These are phyloP conservation scores for Listronotus oregonensis DNA, from an alignment of 1,140 invertebrate genomes.

Conservation along the genomic window DNA sequence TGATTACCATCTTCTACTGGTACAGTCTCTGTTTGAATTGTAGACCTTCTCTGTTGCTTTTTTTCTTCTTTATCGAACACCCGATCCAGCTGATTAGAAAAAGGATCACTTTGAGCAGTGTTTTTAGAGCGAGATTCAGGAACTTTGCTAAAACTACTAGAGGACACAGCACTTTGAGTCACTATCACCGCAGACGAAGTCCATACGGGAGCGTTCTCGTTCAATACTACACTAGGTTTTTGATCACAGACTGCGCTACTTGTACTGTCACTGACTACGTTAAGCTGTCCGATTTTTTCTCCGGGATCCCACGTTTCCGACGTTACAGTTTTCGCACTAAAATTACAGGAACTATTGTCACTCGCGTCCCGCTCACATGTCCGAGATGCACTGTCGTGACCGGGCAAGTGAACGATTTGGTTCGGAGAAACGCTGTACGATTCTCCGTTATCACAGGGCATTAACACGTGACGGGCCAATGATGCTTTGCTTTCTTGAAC, in stretches of 20 bases:
- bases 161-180: slow-evolving; percentile 42
- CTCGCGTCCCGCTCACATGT: slow-evolving; percentile 12
- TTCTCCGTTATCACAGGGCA: slow-evolving; percentile 81
- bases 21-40: slow-evolving; percentile 37
- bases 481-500: slow-evolving; percentile 48
- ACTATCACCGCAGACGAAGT: slow-evolving; percentile 47
- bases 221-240: slow-evolving; percentile 58
- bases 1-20: slow-evolving; percentile 28
- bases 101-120: slow-evolving; percentile 62
- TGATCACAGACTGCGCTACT: slow-evolving; percentile 52
- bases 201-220: slow-evolving; percentile 53
- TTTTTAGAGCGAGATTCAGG: slow-evolving; percentile 46
- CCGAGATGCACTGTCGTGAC: slow-evolving; percentile 30
- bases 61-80: slow-evolving; percentile 75
- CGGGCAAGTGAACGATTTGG: slow-evolving; percentile 77
- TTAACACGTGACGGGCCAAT: slow-evolving; percentile 71
- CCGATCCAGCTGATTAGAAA: slow-evolving; percentile 72
- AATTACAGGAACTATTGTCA: slow-evolving; percentile 42
- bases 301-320: slow-evolving; percentile 69
- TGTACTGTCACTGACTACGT: slow-evolving; percentile 35
- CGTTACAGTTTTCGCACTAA: slow-evolving; percentile 14
- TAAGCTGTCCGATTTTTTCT: slow-evolving; percentile 48
- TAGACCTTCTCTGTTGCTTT: slow-evolving; percentile 56
- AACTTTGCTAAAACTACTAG: slow-evolving; percentile 43
- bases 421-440: slow-evolving; percentile 89